These are phyloP conservation scores for Eumaeus atala DNA, from an alignment of 1,140 invertebrate species.

Conservation along the genomic window DNA sequence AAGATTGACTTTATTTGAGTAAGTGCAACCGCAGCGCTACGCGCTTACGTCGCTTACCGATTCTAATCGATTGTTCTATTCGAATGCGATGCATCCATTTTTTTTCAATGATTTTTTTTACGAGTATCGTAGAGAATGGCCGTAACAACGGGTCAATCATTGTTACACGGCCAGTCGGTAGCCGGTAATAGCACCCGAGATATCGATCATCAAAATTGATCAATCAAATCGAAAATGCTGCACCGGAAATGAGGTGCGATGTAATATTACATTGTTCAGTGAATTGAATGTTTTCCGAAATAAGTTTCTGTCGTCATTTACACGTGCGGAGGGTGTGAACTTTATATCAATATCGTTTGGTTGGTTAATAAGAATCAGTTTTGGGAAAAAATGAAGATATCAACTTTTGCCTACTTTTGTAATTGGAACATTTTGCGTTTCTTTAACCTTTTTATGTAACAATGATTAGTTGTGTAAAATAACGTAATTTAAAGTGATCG, in stretches of 20 bases:
- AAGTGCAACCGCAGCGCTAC: constrained; percentile 64
- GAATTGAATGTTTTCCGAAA: constrained; percentile 52
- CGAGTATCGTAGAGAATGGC: not conserved
- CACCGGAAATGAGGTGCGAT: constrained; percentile 69
- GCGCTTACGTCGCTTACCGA: constrained; percentile 32
- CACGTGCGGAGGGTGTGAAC: constrained; percentile 24
- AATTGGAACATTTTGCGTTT: too few relatives aligned
- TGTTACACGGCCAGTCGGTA: constrained; percentile 47
- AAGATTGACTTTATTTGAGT: constrained; percentile 72
- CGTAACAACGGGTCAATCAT: constrained; percentile 19
- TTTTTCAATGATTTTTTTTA: not conserved
- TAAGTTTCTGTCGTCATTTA: constrained; percentile 31
- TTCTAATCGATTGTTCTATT: constrained; percentile 24
- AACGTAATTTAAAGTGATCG: too few relatives aligned
- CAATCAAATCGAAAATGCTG: constrained; percentile 67
- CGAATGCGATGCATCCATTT: not conserved
- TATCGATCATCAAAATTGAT: constrained; percentile 70
- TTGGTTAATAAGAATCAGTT: not conserved
- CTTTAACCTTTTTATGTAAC: too few relatives aligned
- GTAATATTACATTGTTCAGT: constrained; percentile 48
- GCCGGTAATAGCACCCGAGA: constrained; percentile 61
- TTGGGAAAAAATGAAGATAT: not conserved
- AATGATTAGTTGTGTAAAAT: too few relatives aligned
- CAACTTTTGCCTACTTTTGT: too few relatives aligned
- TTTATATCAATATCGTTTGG: not conserved